Conservation (phyloP, 2,888 invertebrate species). For the Strigamia maritima region DNA sequence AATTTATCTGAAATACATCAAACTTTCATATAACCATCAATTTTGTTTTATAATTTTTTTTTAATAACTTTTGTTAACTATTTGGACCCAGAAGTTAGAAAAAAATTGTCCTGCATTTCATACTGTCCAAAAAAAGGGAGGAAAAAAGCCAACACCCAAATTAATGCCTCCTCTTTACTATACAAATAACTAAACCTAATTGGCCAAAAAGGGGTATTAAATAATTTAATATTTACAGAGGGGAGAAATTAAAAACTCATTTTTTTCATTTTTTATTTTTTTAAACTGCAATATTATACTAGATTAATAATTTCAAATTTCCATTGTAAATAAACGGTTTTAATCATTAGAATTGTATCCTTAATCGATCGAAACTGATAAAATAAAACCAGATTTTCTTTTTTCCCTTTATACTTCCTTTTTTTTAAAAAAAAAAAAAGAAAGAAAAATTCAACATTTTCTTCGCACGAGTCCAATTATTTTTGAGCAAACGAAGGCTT, state of each 20-base stretch:
- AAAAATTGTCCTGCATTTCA: conserved; percentile 25
- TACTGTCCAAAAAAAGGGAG: neutral
- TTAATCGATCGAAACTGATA: neutral
- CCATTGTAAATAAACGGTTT: neutral
- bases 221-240: conserved; percentile 30
- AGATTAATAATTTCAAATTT: neutral
- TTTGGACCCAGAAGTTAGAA: conserved; percentile 22
- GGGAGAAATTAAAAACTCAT: neutral
- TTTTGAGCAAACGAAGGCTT: neutral
- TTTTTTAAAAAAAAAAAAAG: neutral
- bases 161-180: conserved; percentile 15
- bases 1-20: neutral
- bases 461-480: neutral
- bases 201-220: conserved; percentile 9
- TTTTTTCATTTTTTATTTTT: neutral
- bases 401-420: neutral
- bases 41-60: neutral
- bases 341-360: neutral
- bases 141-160: conserved; percentile 18
- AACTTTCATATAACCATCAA: conserved; percentile 1
- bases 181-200: conserved; percentile 34
- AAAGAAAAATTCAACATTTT: neutral
- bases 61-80: neutral
- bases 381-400: neutral
- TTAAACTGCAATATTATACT: neutral